Base-by-base conservation (phyloP, 2,113 vertebrate genomes). In the Australoheros scitulus region DNA sequence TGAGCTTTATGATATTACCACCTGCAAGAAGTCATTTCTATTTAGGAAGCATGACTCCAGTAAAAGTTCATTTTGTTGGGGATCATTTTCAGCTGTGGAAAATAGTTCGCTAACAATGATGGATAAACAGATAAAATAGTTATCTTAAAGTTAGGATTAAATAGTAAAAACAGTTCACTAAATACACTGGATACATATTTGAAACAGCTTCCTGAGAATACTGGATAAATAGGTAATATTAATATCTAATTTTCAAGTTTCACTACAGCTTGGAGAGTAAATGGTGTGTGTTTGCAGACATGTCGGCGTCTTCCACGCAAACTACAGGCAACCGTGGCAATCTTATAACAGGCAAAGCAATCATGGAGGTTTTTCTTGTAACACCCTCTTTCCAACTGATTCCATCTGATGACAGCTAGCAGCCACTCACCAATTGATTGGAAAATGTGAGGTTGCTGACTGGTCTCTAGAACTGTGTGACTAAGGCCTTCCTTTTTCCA, bases 21-120 rank as follows among this genome's bases (percentile, higher is more conserved):
- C 38, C 75, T 82, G 20, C n/a, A 55, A 65, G 22, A 76, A 11
- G 6, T 38, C 24, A 68, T 41, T 85, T 68, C 70, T 8, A n/a
- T 52, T 52, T 29, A 77, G 41, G 36, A 60, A 59, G 43, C 4
- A 70, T 29, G 65, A 29, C 65, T 7, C 43, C 10, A 52, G 43
- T 52, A 52, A 32, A 17, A 32, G 43, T 8, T 24, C 17, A 20
- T 0, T 0, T 70, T 47, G 43, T 6, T 47, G 13, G 4, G 14
- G 43, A 47, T 47, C 43, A 15, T 47, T 47, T 47, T 47, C 43
- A 50, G 24, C 65, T 29, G 3, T 70, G 15, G 17, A 70, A 43
- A 0, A 50, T 29, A 70, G 24, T 26, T 47, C 26, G 38, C 22
- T 41, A 47, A 47, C 64, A 68, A 47, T 47, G 64, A 68, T 47